Conservation (phyloP, 2,797 vertebrate species). For the Phaenicophaeus curvirostris region DNA sequence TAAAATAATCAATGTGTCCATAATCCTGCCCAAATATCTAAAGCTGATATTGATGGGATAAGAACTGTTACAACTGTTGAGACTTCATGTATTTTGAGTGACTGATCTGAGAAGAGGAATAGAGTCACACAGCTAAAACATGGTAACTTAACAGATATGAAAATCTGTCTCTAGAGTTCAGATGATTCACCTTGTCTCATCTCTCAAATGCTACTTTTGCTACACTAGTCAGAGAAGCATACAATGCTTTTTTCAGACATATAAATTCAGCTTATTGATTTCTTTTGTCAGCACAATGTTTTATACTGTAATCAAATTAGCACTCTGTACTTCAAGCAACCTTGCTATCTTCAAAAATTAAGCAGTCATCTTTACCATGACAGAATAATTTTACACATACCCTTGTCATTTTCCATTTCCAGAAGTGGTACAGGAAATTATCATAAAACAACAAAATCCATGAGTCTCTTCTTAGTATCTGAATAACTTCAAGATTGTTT, state of each 20-base stretch:
- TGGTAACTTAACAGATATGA: background rate
- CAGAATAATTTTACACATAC: background rate
- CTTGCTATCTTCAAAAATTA: slow-evolving; percentile 1
- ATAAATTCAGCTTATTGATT: slow-evolving; percentile 42
- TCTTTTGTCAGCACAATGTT: background rate
- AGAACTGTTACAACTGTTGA: background rate
- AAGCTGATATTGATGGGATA: background rate
- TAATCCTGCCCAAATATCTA: background rate
- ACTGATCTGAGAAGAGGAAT: background rate
- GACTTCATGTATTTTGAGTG: background rate
- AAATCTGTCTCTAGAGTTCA: background rate
- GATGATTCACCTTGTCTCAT: background rate
- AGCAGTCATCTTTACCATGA: background rate
- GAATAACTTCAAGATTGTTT: background rate
- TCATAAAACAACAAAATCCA: background rate
- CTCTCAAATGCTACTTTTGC: background rate
- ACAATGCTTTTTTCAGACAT: background rate
- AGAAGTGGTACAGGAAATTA: background rate
- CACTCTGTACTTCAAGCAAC: slow-evolving; percentile 22
- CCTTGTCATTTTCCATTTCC: background rate
- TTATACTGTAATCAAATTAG: slow-evolving; percentile 41
- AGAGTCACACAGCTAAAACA: background rate
- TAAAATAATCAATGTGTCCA: background rate
- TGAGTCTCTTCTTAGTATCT: background rate
- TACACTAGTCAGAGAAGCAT: background rate